phyloP scores from a whole-genome alignment of 1,140 invertebrate genomes.

The Pachypsylla venusta region DNA sequence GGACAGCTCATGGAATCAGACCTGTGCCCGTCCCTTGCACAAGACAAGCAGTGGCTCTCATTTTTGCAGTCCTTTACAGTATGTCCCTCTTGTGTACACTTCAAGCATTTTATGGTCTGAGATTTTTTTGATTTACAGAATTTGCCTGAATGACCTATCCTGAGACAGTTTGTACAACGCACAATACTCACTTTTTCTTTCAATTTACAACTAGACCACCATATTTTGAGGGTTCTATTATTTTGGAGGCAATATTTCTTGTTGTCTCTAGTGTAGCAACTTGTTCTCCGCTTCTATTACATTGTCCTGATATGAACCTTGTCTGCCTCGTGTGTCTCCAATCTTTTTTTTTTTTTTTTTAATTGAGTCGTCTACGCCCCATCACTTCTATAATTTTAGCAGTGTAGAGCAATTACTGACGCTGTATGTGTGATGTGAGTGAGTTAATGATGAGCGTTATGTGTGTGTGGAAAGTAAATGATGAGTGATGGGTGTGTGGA shows the following conservation, averaged over 20 bases:
- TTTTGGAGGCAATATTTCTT: neutral
- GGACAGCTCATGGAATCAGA: slow-evolving; percentile 1
- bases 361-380: too few relatives aligned
- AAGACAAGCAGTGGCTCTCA: neutral
- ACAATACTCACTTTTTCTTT: slow-evolving; percentile 5
- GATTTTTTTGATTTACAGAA: neutral
- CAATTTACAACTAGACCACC: neutral
- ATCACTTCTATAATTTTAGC: too few relatives aligned
- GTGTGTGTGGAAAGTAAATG: too few relatives aligned
- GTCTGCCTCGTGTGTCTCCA: neutral
- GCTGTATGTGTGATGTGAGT: too few relatives aligned
- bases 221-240: neutral
- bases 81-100: neutral
- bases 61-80: neutral
- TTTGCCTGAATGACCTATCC: neutral
- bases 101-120: neutral
- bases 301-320: neutral
- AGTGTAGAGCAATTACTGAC: too few relatives aligned
- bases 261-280: neutral
- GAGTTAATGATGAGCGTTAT: too few relatives aligned
- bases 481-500: too few relatives aligned
- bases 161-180: neutral
- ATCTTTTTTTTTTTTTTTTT: too few relatives aligned
- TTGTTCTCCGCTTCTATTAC: neutral
- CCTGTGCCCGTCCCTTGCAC: neutral